Percentiles rank a stretch among this genome's conserved stretches.
These are phyloP conservation scores for Amphiura filiformis DNA, from an alignment of 35 echinoderm and acorn worm species.

Conservation along the genomic window DNA sequence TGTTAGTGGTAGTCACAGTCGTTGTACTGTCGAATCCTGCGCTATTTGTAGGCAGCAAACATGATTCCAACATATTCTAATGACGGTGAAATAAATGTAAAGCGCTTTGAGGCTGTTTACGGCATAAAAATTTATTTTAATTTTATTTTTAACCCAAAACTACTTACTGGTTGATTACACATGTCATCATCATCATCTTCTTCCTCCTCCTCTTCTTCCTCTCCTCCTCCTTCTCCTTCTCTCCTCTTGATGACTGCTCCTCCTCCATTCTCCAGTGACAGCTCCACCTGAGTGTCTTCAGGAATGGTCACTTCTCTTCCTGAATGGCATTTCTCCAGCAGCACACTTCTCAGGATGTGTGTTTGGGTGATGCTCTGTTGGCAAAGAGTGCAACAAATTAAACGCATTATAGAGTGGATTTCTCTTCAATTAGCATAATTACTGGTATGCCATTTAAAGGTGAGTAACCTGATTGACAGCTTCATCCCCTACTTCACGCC, in stretches of 20 bases:
- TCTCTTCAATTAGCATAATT: too few relatives aligned
- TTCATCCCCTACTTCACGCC: too few relatives aligned
- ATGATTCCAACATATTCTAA: too few relatives aligned
- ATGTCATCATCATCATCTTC: background rate
- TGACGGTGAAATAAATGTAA: too few relatives aligned
- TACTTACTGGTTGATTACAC: background rate
- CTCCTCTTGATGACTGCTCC: background rate
- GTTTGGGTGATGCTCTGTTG: slow-evolving; percentile 79
- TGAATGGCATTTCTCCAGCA: slow-evolving; percentile 69
- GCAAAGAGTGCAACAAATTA: slow-evolving; percentile 9
- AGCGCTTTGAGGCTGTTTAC: too few relatives aligned
- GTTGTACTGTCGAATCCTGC: too few relatives aligned
- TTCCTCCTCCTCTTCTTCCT: slow-evolving; percentile 22
- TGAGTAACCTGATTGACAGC: background rate
- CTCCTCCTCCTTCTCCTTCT: slow-evolving; percentile 43
- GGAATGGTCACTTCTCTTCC: slow-evolving; percentile 62
- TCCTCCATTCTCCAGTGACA: slow-evolving; percentile 36
- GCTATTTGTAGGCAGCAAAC: too few relatives aligned
- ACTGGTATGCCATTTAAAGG: background rate
- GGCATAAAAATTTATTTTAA: too few relatives aligned
- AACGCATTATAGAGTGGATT: too few relatives aligned
- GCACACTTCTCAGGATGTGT: slow-evolving; percentile 52
- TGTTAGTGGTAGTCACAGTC: too few relatives aligned
- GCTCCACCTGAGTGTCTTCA: slow-evolving; percentile 46
- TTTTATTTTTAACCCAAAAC: background rate